Evolutionary conservation across 2,888 invertebrate species (phyloP), one percentile per base, ranked within the genome.

Genomic region (Cetonia aurata): DNA sequence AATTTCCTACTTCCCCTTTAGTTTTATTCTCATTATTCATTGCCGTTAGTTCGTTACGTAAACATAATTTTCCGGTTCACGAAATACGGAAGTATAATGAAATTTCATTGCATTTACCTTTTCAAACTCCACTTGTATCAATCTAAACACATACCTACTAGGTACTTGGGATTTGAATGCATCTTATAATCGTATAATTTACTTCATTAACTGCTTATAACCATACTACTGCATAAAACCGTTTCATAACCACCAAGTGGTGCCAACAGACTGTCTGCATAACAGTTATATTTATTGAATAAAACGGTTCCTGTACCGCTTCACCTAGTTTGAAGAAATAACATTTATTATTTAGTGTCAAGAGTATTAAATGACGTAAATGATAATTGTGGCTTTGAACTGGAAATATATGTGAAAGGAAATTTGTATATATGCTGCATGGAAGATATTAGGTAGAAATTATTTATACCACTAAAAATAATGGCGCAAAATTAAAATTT

Each of bases 1-100:
- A n/a, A 56, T 31, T 56, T 56, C 55, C 55, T 56, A 37, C 13
- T 37, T 33, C 55, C 37, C 31, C 55, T 37, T 56, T 37, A 10
- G 9, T 53, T 19, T 53, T 9, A 13, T 56, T 56, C 15, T n/a
- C 37, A 37, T 13, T 55, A 33, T 6, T 25, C 25, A 25, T 25
- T 25, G 25, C 4, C 33, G 33, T 55, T 56, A 56, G 12, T n/a
- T 56, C 33, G 33, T 55, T 56, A 56, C 33, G 37, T 56, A 56
- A 56, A 56, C 13, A 15, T 13, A 3, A 33, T 55, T 55, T 55
- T 55, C 55, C 55, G 10, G 31, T 55, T 56, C 33, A n/a, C 10
- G 41, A 56, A 56, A 37, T 6, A 37, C 56, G 37, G 37, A 37
- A 56, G 15, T 1, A 44, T 15, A 48, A 4, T 25, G 25, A 25